phyloP scores from a whole-genome alignment of 2,797 vertebrate species.

The Crax fasciolata region DNA sequence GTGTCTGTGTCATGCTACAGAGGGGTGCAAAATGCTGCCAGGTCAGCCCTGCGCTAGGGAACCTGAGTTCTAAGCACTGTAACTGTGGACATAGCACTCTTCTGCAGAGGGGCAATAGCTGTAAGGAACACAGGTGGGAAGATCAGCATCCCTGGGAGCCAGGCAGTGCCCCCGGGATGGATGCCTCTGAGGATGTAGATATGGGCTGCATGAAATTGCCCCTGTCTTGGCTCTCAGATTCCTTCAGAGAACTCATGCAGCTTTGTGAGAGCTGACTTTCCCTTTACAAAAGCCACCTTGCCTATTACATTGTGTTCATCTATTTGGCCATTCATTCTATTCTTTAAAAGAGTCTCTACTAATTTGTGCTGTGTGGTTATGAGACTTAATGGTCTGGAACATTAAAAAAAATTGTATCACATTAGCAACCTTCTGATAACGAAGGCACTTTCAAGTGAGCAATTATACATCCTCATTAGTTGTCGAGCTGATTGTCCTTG shows the following conservation, averaged over 20 bases:
- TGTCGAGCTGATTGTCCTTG: background rate
- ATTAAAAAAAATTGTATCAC: background rate
- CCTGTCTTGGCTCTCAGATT: background rate
- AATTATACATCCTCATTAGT: background rate
- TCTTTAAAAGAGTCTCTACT: constrained; percentile 28
- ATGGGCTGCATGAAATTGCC: background rate
- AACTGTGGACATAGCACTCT: background rate
- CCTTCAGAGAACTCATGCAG: background rate
- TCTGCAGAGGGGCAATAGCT: background rate
- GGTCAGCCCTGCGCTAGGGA: background rate
- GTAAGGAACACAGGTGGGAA: accelerated
- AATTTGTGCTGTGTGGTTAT: background rate
- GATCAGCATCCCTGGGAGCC: background rate
- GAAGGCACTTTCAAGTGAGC: constrained; percentile 11
- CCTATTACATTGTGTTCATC: background rate
- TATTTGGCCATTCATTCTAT: background rate
- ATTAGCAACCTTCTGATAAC: background rate
- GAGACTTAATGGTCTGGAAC: background rate
- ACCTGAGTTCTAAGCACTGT: background rate
- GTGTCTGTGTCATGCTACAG: background rate
- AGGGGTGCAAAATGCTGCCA: background rate
- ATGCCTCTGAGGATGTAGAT: accelerated
- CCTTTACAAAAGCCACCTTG: background rate
- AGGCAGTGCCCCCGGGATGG: background rate
- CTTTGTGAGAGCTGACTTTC: background rate